Evolutionary conservation across 2,888 invertebrate species (phyloP).

Genomic region (Ectemnius cavifrons): DNA sequence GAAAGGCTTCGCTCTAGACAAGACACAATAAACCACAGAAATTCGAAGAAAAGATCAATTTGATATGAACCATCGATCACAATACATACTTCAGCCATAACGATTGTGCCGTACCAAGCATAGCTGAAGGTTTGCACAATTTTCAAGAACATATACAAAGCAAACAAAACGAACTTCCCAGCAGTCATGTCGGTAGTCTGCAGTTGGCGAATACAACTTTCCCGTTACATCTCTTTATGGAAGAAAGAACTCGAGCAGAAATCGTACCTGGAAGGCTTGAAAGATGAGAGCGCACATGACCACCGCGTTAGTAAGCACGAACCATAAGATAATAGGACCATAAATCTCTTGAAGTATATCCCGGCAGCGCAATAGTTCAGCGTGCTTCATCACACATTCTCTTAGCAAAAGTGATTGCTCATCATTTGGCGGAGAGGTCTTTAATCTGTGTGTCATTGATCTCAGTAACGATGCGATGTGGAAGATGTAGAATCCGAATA

Average conservation of each 20-base stretch:
- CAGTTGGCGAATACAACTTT: not conserved
- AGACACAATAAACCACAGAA: constrained; percentile 11
- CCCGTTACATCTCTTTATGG: no score
- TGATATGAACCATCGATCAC: not conserved
- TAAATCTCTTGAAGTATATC: constrained; percentile 55
- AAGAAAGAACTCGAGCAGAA: no score
- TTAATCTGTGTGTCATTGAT: constrained; percentile 46
- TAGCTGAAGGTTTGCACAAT: constrained; percentile 58
- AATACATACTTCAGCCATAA: constrained; percentile 48
- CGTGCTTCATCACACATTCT: constrained; percentile 45
- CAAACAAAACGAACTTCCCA: constrained; percentile 22
- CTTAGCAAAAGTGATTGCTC: constrained; percentile 39
- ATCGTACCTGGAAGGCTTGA: constrained; percentile 55
- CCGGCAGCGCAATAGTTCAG: constrained; percentile 41
- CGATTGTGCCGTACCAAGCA: constrained; percentile 57
- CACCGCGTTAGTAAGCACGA: constrained; percentile 58
- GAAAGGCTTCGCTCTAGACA: constrained; percentile 57
- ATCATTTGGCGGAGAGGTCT: constrained; percentile 25
- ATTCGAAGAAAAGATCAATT: not conserved
- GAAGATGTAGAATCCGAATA: constrained; percentile 61
- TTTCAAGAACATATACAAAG: constrained; percentile 45
- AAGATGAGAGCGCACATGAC: constrained; percentile 62
- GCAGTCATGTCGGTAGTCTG: constrained; percentile 24
- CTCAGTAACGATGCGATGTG: constrained; percentile 61
- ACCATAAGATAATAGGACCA: constrained; percentile 60